Conservation (phyloP, 2,113 vertebrate species). For the Gasterosteus nipponicus region DNA sequence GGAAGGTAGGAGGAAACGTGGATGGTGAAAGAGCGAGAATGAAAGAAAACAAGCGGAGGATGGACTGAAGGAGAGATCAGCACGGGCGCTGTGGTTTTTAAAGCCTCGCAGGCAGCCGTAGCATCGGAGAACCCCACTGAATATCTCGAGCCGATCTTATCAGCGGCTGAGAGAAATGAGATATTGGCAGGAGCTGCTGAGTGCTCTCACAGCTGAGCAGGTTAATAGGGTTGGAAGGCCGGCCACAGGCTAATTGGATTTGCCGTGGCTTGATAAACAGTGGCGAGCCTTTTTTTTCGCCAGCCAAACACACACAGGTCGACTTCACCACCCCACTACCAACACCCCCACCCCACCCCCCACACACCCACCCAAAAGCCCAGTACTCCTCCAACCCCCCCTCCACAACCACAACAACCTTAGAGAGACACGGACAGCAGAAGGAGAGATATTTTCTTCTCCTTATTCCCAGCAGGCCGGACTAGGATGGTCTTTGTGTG, state of each 20-base stretch:
- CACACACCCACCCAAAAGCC: conserved; percentile 9
- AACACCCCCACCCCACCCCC: conserved; percentile 8
- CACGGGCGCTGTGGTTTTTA: conserved; percentile 76
- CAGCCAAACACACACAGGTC: conserved; percentile 80
- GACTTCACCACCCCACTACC: conserved; percentile 40
- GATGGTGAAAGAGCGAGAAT: conserved; percentile 41
- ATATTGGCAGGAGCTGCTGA: conserved; percentile 94
- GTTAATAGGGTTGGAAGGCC: conserved; percentile 95
- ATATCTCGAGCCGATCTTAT: conserved; percentile 96
- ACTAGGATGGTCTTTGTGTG: conserved; percentile 63
- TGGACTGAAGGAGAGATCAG: conserved; percentile 72
- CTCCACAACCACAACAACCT: conserved; percentile 64
- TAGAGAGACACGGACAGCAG: conserved; percentile 41
- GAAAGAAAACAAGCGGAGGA: conserved; percentile 73
- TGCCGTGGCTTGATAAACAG: conserved; percentile 93
- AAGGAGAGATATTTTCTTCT: conserved; percentile 74
- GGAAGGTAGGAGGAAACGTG: conserved; percentile 32
- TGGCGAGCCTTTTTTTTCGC: conserved; percentile 82
- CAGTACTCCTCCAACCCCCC: conserved; percentile 52
- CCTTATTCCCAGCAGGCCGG: conserved; percentile 76
- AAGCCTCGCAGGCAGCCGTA: conserved; percentile 75
- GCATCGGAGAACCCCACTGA: conserved; percentile 88
- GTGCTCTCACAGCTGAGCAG: conserved; percentile 92
- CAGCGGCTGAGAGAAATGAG: conserved; percentile 91
- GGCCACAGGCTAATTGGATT: conserved; percentile 98